Evolutionary conservation across 2,113 vertebrate species (phyloP).

Genomic region (Tyto alba): DNA sequence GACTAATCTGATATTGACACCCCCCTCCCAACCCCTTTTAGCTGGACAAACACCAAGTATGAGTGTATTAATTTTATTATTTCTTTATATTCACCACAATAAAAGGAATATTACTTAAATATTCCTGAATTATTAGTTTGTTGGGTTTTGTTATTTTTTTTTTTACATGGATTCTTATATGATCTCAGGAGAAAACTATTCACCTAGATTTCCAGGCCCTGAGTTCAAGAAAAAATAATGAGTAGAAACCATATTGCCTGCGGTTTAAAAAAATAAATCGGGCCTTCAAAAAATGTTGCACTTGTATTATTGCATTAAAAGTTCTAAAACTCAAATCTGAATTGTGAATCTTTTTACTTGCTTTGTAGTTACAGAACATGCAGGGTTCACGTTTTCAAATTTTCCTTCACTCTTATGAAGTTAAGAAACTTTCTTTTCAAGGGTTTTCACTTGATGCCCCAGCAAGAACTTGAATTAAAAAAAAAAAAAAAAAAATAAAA

Average conservation of each 20-base stretch:
- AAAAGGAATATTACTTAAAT: not conserved
- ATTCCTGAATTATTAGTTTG: not conserved
- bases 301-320: not conserved
- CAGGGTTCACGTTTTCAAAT: not conserved
- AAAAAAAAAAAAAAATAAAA: not conserved
- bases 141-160: not conserved
- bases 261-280: not conserved
- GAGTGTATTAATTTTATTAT: not conserved
- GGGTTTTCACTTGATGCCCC: not conserved
- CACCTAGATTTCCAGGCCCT: not conserved
- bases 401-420: not conserved
- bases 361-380: not conserved
- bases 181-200: not conserved
- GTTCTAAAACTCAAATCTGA: not conserved
- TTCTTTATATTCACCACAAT: not conserved
- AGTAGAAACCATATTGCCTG: not conserved
- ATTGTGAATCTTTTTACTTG: not conserved
- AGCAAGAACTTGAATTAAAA: not conserved
- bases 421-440: not conserved
- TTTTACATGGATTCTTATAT: not conserved
- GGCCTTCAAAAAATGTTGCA: not conserved
- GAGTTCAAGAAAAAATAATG: not conserved
- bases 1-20: constrained; percentile 25
- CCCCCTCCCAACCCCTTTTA: not conserved
- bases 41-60: constrained; percentile 10